Percentiles rank a stretch among this genome's conserved stretches.
Conservation (phyloP, 2,797 vertebrate genomes). For the Brachyrhaphis roseni region DNA sequence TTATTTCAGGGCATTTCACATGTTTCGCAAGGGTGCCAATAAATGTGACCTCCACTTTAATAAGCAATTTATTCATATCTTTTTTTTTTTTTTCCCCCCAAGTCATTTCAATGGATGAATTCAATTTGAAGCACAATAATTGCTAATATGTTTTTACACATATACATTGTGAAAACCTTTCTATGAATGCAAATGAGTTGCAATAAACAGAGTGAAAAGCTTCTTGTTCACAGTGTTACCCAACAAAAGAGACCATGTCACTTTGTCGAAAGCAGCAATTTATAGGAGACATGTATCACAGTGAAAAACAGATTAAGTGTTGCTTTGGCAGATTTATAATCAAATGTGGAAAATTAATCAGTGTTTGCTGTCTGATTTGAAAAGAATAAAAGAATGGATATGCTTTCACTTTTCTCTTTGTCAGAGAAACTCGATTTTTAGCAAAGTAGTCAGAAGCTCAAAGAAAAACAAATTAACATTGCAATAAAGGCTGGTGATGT, state of each 20-base stretch:
- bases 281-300: constrained; percentile 41
- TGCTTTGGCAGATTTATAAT: constrained; percentile 60
- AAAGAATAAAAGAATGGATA: constrained; percentile 36
- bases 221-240: constrained; percentile 4
- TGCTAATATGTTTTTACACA: background rate
- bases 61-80: background rate
- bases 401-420: constrained; percentile 46
- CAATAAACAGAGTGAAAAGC: background rate
- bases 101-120: background rate
- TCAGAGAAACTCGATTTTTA: constrained; percentile 58
- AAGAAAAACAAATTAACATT: background rate
- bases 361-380: constrained; percentile 51
- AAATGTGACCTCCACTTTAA: background rate
- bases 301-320: constrained; percentile 25
- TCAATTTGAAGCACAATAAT: background rate
- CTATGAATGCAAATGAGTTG: constrained; percentile 1
- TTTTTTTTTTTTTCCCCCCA: background rate
- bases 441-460: constrained; percentile 7
- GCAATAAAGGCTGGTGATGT: background rate
- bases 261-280: constrained; percentile 33
- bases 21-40: background rate
- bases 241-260: constrained; percentile 16
- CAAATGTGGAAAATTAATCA: constrained; percentile 58
- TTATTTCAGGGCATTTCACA: background rate
- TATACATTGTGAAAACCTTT: background rate